Evolutionary conservation across 2,888 invertebrate genomes (phyloP).

Genomic region (Eurytoma adleriae): DNA sequence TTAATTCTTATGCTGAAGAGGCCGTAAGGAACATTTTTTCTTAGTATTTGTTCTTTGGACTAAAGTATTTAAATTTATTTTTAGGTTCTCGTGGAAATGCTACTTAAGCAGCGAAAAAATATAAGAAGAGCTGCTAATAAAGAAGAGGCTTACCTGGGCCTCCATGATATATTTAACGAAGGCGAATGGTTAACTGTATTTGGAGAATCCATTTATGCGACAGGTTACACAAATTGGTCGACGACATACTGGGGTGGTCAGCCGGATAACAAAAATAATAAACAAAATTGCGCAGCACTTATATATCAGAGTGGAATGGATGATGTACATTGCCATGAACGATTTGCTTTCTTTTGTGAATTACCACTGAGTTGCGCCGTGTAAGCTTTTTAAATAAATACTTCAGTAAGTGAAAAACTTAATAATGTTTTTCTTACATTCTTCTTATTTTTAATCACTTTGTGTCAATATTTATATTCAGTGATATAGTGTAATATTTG

Average conservation of each 20-base stretch:
- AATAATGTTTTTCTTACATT: no score
- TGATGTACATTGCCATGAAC: not conserved
- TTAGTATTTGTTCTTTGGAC: not conserved
- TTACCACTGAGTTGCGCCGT: not conserved
- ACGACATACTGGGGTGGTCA: constrained; percentile 22
- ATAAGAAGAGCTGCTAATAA: constrained; percentile 58
- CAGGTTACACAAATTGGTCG: constrained; percentile 61
- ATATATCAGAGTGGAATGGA: not conserved
- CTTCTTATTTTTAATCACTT: no score
- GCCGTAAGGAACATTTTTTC: constrained; percentile 47
- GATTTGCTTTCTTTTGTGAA: not conserved
- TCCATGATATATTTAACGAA: constrained; percentile 61
- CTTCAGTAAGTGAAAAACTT: no score
- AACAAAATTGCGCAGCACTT: not conserved
- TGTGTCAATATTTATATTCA: no score
- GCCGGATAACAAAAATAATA: constrained; percentile 60
- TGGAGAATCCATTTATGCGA: constrained; percentile 61
- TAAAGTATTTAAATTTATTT: not conserved
- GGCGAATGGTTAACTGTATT: constrained; percentile 63
- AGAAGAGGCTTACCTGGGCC: constrained; percentile 61
- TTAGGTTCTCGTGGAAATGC: constrained; percentile 56
- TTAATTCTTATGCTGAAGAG: constrained; percentile 60
- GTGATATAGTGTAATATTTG: no score
- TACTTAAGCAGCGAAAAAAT: constrained; percentile 52
- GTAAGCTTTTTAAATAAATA: no score